phyloP scores from a whole-genome alignment of 2,113 vertebrate genomes.

The Dolichallabes microphthalmus region DNA sequence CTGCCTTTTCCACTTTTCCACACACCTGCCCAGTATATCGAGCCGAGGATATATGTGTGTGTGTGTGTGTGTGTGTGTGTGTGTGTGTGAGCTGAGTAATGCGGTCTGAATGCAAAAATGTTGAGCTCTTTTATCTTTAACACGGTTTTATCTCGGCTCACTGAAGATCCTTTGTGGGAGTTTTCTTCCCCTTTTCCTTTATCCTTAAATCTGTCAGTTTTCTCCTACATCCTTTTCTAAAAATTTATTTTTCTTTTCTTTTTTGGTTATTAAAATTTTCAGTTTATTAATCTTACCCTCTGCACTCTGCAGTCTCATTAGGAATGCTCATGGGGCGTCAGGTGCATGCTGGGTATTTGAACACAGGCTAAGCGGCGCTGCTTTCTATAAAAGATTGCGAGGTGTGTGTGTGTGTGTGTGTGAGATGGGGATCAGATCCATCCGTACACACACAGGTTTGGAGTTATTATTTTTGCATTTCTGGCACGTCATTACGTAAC shows the following conservation, averaged over 20 bases:
- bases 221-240: neutral
- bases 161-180: neutral
- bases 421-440: neutral
- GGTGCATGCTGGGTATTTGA: constrained; percentile 37
- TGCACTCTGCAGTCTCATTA: constrained; percentile 1
- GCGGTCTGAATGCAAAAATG: constrained; percentile 27
- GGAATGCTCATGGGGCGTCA: neutral
- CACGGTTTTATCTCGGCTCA: neutral
- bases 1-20: constrained; percentile 44
- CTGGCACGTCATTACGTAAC: constrained; percentile 26
- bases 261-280: constrained; percentile 3
- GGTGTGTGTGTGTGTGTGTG: neutral
- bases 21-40: constrained; percentile 26
- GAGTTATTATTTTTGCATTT: no score
- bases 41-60: constrained; percentile 16
- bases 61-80: constrained; percentile 13
- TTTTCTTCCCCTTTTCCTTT: neutral
- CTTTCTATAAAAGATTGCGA: neutral
- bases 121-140: constrained; percentile 7
- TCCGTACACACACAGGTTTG: neutral
- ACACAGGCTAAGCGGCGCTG: constrained; percentile 13
- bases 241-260: neutral
- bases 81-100: constrained; percentile 1
- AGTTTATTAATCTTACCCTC: neutral
- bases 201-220: neutral